Percentiles rank a stretch among this genome's conserved stretches.
phyloP scores from a whole-genome alignment of 2,888 invertebrate genomes.

The Rhogogaster chlorosoma region DNA sequence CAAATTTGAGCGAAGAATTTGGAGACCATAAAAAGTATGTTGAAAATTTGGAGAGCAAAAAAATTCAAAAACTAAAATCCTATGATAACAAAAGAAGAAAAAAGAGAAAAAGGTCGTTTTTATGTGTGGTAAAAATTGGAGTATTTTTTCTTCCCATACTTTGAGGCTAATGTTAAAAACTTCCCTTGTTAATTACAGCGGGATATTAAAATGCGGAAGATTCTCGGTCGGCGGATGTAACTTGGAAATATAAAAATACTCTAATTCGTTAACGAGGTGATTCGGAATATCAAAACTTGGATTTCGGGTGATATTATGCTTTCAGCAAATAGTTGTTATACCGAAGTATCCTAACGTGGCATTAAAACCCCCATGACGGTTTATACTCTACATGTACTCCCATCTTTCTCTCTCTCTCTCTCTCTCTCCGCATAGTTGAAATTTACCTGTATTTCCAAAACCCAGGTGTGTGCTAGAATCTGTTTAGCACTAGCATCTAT shows the following conservation, averaged over 20 bases:
- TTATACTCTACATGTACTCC: background rate
- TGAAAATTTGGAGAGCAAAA: too few relatives aligned
- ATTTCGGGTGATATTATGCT: background rate
- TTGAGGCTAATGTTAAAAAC: too few relatives aligned
- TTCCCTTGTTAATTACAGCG: too few relatives aligned
- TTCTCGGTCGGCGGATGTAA: too few relatives aligned
- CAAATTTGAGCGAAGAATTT: too few relatives aligned
- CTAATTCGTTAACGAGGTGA: background rate
- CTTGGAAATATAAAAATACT: background rate
- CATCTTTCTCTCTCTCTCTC: background rate
- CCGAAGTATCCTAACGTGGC: background rate
- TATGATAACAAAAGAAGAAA: too few relatives aligned
- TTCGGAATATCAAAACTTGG: background rate
- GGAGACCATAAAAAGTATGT: too few relatives aligned
- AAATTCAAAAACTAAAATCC: too few relatives aligned
- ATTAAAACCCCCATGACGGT: conserved; percentile 6
- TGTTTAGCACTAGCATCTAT: conserved; percentile 12
- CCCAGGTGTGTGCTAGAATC: conserved; percentile 43
- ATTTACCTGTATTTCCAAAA: background rate
- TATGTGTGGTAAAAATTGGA: too few relatives aligned
- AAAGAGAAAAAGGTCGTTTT: too few relatives aligned
- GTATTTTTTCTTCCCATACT: too few relatives aligned
- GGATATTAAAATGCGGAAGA: too few relatives aligned
- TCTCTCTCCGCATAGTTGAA: background rate
- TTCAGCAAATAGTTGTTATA: background rate